Evolutionary conservation across 2,797 vertebrate species (phyloP).

Genomic region (Discoglossus pictus): DNA sequence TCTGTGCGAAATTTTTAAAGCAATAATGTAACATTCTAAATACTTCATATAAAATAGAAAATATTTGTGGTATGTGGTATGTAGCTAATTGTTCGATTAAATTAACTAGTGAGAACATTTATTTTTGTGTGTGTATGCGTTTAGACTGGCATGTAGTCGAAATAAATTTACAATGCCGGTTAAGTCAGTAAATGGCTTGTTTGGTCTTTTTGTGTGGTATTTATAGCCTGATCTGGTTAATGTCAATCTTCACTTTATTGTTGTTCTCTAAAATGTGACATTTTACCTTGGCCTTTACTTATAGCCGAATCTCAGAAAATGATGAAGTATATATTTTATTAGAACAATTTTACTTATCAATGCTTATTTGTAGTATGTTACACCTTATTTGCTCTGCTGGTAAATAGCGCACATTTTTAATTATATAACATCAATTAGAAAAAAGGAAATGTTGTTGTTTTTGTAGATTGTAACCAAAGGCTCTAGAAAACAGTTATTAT

Average conservation of each 20-base stretch:
- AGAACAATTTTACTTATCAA: constrained; percentile 9
- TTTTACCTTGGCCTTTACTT: constrained; percentile 58
- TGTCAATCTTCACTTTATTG: constrained; percentile 77
- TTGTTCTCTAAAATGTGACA: constrained; percentile 77
- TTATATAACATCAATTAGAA: too few relatives aligned
- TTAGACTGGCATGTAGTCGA: constrained; percentile 57
- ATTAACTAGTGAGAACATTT: neutral
- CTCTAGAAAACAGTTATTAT: too few relatives aligned
- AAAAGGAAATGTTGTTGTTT: too few relatives aligned
- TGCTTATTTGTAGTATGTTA: too few relatives aligned
- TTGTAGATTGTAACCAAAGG: too few relatives aligned
- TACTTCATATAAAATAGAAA: too few relatives aligned
- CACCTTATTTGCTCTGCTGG: too few relatives aligned
- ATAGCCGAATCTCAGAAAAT: constrained; percentile 23
- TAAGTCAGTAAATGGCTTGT: constrained; percentile 65
- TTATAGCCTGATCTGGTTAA: constrained; percentile 80
- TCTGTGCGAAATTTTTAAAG: too few relatives aligned
- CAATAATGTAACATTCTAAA: too few relatives aligned
- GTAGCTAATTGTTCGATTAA: too few relatives aligned
- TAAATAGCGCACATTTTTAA: too few relatives aligned
- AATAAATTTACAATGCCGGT: constrained; percentile 47
- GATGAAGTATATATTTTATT: constrained; percentile 19
- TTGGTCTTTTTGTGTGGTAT: constrained; percentile 82
- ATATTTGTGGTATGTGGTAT: too few relatives aligned
- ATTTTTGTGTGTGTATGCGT: constrained; percentile 39